phyloP scores from a whole-genome alignment of 2,113 vertebrate genomes.

The Rattus rattus region DNA sequence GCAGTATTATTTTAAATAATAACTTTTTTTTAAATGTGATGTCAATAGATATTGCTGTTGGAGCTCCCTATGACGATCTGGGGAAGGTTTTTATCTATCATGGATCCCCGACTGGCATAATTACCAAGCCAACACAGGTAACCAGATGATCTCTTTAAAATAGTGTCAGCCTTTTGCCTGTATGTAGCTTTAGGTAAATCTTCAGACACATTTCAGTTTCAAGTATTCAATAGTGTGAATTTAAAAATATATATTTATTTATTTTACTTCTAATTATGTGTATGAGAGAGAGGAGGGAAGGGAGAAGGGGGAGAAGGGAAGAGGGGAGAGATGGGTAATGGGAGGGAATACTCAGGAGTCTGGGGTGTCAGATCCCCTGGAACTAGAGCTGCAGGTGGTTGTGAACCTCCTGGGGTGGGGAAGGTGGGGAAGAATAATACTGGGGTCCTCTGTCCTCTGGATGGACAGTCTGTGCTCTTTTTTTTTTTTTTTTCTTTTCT shows the following conservation, averaged over 20 bases:
- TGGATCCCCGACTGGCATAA: constrained; percentile 92
- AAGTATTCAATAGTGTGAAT: not conserved
- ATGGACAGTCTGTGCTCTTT: not conserved
- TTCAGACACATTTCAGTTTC: constrained; percentile 10
- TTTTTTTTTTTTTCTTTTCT: too few relatives aligned
- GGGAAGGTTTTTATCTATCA: constrained; percentile 97
- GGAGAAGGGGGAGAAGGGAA: too few relatives aligned
- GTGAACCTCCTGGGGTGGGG: not conserved
- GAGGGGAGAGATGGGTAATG: too few relatives aligned
- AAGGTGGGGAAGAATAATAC: too few relatives aligned
- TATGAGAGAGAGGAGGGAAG: too few relatives aligned
- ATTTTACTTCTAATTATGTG: not conserved
- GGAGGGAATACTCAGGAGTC: not conserved
- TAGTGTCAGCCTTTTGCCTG: not conserved
- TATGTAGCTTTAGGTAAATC: constrained; percentile 35
- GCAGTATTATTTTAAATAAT: constrained; percentile 51
- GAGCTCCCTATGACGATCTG: constrained; percentile 92
- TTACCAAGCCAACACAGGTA: constrained; percentile 93
- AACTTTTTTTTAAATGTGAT: constrained; percentile 50
- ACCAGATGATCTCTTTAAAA: not conserved
- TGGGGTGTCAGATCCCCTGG: not conserved
- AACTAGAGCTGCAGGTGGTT: not conserved
- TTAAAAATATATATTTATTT: not conserved
- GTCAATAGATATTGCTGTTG: constrained; percentile 94
- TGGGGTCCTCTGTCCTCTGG: not conserved